phyloP scores from a whole-genome alignment of 1,140 invertebrate genomes.

The Drosophila punjabiensis region DNA sequence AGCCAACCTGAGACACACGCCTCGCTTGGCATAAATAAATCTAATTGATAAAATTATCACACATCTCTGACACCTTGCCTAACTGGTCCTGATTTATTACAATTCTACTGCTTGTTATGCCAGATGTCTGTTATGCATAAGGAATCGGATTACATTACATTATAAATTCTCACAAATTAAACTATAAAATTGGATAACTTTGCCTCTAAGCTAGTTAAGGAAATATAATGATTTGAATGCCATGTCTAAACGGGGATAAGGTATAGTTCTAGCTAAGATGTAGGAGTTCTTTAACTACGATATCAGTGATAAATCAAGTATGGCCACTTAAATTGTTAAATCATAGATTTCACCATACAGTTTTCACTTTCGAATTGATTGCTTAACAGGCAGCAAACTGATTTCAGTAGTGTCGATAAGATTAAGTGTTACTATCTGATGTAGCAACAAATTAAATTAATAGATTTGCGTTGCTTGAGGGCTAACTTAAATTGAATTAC shows the following conservation, averaged over 20 bases:
- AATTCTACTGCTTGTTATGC: slow-evolving; percentile 36
- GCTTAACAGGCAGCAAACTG: slow-evolving; percentile 29
- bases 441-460: slow-evolving; percentile 1
- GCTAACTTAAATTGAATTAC: neutral
- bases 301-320: neutral
- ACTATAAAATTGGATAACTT: neutral
- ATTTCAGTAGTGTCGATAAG: slow-evolving; percentile 60
- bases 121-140: slow-evolving; percentile 6
- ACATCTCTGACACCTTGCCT: slow-evolving; percentile 51
- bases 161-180: neutral
- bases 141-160: neutral
- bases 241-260: neutral
- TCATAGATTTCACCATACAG: slow-evolving; percentile 33
- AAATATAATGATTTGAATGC: neutral
- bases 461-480: neutral
- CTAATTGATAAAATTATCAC: slow-evolving; percentile 69
- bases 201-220: neutral
- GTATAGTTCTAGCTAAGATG: neutral
- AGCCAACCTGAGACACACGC: slow-evolving; percentile 22
- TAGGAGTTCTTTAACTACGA: neutral
- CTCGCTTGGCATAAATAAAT: slow-evolving; percentile 51
- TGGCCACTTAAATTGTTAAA: slow-evolving; percentile 18
- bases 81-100: slow-evolving; percentile 57
- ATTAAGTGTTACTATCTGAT: slow-evolving; percentile 33
- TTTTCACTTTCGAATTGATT: slow-evolving; percentile 43